Base-by-base conservation (phyloP, 2,888 invertebrate species). In the Masnerella sp. region DNA sequence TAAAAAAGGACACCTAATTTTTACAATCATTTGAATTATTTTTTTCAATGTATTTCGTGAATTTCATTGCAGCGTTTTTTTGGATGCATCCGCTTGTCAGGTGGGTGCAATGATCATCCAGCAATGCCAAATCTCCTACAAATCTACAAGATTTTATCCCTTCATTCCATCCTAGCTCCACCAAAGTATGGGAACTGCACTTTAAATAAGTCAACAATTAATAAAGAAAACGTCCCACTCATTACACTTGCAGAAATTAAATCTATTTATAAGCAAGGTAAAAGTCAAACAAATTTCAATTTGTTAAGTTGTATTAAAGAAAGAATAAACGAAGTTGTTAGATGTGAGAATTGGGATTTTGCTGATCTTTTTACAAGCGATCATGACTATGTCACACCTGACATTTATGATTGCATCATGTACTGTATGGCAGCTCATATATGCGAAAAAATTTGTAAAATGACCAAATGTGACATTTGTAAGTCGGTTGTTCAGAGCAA, bases 61-160 rank as follows among this genome's bases (percentile, higher is more conserved):
- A 52, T 56, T 2, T 56, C 22, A 18, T 47, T 61, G 0, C 38
- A 61, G 49, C 61, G 61, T 22, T 61, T 61, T 49, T 61, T 61
- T 34, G 59, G 47, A 20, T 61, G 49, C 61, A 40, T 61, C 14
- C 25, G 49, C 0, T 49, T 61, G 20, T 49, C 49, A 40, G 22
- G 61, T 49, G 61, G 61, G 8, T 61, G 61, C 11, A 61, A 61
- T 30, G 61, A 61, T 36, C 61, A 61, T 40, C 61, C 61, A 61
- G 45, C 61, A n/a, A 45, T 59, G 59, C 47, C 59, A 25, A 25
- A 5, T 15, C 2, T 59, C 9, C 38, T 59, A 5, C 22, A 59
- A 11, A 59, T 59, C 5, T 59, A 59, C 20, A 59, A 59, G 47
- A 36, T 59, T 36, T 47, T 47, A 36, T 59, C 47, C 0, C n/a